These are phyloP conservation scores for Styela plicata DNA, from an alignment of 23 tunicate genomes.

Conservation along the genomic window DNA sequence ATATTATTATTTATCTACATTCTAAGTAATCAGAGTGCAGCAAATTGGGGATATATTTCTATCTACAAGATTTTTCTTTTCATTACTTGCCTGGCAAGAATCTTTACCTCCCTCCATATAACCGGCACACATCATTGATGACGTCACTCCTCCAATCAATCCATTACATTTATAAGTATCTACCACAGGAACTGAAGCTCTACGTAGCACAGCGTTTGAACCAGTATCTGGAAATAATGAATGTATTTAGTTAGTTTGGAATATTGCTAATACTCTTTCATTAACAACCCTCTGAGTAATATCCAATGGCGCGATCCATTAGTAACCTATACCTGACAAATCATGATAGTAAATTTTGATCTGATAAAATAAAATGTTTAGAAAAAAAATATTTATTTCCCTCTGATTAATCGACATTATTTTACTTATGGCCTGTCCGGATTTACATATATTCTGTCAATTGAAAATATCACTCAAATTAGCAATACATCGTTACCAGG, in stretches of 20 bases:
- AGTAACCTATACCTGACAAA: too few relatives aligned
- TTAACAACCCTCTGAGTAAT: too few relatives aligned
- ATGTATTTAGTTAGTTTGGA: too few relatives aligned
- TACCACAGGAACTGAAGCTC: conserved; percentile 39
- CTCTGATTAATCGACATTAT: too few relatives aligned
- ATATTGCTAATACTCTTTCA: too few relatives aligned
- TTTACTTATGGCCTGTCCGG: too few relatives aligned
- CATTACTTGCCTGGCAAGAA: conserved; percentile 38
- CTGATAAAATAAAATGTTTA: too few relatives aligned
- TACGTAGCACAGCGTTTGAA: conserved; percentile 17
- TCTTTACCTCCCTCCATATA: conserved; percentile 43
- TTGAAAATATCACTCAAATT: neutral
- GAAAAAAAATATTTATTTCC: too few relatives aligned
- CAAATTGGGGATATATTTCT: neutral
- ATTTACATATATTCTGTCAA: neutral
- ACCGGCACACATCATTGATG: conserved; percentile 57
- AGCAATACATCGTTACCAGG: too few relatives aligned
- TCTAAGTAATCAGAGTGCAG: neutral
- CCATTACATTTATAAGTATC: neutral
- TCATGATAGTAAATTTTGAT: too few relatives aligned
- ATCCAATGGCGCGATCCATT: too few relatives aligned
- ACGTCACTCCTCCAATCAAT: conserved; percentile 3
- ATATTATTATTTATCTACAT: too few relatives aligned
- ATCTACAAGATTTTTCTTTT: neutral
- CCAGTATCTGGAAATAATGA: conserved; percentile 24